Evolutionary conservation across 2,888 invertebrate genomes (phyloP).

Genomic region (Shargacucullia verbasci): DNA sequence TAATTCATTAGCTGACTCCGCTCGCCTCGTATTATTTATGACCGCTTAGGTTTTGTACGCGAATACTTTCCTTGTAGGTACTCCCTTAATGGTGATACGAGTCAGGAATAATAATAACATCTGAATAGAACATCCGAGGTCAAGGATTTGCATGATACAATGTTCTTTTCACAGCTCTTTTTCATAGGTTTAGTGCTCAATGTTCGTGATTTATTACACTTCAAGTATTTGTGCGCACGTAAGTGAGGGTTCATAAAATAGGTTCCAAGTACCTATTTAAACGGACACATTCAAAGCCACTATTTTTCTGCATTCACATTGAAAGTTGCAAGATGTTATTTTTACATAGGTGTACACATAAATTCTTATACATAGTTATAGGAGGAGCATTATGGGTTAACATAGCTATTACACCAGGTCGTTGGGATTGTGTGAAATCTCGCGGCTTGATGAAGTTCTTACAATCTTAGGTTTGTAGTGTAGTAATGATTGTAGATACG

Average conservation of each 20-base stretch:
- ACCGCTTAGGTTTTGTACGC: constrained; percentile 78
- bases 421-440: constrained; percentile 13
- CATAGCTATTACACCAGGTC: constrained; percentile 1
- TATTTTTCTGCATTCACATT: constrained; percentile 35
- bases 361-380: not conserved
- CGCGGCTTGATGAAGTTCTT: constrained; percentile 3
- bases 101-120: constrained; percentile 75
- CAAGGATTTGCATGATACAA: constrained; percentile 74
- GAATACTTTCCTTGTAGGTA: constrained; percentile 72
- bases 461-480: not conserved
- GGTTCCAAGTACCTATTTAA: constrained; percentile 51
- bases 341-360: constrained; percentile 9
- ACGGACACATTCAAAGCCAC: constrained; percentile 47
- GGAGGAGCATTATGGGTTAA: constrained; percentile 9
- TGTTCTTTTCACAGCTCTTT: constrained; percentile 67
- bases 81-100: constrained; percentile 70
- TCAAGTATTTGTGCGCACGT: constrained; percentile 46
- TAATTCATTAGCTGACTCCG: constrained; percentile 85
- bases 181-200: constrained; percentile 61
- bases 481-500: too few species aligned
- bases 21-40: constrained; percentile 83
- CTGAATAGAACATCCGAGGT: constrained; percentile 79
- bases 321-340: constrained; percentile 12
- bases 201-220: constrained; percentile 67
- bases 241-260: constrained; percentile 60